Percentiles rank a stretch among this genome's conserved stretches.
Evolutionary conservation across 2,113 vertebrate species (phyloP).

Genomic region (Notarius lentiginosus): DNA sequence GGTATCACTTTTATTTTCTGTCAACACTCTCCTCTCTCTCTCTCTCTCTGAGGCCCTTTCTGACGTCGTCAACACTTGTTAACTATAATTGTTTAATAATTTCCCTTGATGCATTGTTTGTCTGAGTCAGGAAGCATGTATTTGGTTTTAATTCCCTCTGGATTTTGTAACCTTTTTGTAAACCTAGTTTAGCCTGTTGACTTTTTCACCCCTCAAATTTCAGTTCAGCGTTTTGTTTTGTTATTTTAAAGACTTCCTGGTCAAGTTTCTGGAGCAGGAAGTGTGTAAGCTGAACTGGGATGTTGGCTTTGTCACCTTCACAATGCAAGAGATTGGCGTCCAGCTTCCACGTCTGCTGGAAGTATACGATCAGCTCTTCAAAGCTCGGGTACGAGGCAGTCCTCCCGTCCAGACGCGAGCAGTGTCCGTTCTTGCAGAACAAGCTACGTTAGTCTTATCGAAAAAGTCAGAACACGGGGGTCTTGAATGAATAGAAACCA

Average conservation of each 20-base stretch:
- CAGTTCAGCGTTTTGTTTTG: not conserved
- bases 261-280: constrained; percentile 91
- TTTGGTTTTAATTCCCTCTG: not conserved
- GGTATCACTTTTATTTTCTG: constrained; percentile 70
- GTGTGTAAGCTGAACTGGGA: constrained; percentile 92
- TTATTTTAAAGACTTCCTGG: constrained; percentile 82
- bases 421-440: too few species aligned
- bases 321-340: constrained; percentile 93
- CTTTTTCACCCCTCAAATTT: too few species aligned
- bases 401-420: not conserved
- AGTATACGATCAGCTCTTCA: constrained; percentile 95
- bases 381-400: constrained; percentile 80
- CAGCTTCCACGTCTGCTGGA: constrained; percentile 86
- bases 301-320: constrained; percentile 88
- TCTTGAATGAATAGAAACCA: not conserved
- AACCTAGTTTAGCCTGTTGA: not conserved
- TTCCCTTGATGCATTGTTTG: constrained; percentile 12
- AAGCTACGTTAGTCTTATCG: not conserved
- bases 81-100: constrained; percentile 48
- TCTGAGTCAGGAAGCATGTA: constrained; percentile 46
- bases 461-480: not conserved
- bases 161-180: not conserved
- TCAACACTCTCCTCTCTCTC: not conserved
- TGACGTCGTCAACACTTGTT: constrained; percentile 18
- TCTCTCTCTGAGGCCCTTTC: not conserved